These are phyloP conservation scores for Alligator sinensis DNA, from an alignment of 2,113 vertebrate genomes.

Conservation along the genomic window DNA sequence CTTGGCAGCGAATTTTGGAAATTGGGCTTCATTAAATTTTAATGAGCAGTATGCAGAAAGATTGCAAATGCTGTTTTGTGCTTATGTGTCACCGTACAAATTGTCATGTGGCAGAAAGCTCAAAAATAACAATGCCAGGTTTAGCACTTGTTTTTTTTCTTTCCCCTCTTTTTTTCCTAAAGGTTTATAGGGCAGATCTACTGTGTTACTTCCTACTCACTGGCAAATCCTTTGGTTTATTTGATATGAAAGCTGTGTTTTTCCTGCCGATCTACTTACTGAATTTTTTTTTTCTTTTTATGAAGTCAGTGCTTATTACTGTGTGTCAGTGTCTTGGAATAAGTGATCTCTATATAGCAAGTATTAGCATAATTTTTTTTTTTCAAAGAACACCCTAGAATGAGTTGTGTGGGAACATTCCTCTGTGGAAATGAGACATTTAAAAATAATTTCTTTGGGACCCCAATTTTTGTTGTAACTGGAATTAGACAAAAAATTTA, in stretches of 20 bases:
- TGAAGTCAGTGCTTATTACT: neutral
- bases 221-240: neutral
- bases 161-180: neutral
- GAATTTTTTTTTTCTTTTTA: neutral
- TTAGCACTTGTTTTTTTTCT: neutral
- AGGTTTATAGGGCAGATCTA: neutral
- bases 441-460: neutral
- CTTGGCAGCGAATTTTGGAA: conserved; percentile 63
- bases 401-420: neutral
- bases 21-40: conserved; percentile 61
- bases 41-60: conserved; percentile 52
- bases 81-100: conserved; percentile 53
- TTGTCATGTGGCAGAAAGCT: conserved; percentile 37
- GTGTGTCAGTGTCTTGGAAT: neutral
- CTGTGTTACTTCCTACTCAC: neutral
- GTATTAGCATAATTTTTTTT: neutral
- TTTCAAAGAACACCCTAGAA: neutral
- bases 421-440: neutral
- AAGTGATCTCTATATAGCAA: neutral
- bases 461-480: conserved; percentile 28
- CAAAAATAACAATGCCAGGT: conserved; percentile 39
- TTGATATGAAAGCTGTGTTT: neutral
- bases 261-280: neutral
- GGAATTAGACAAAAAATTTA: neutral
- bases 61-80: conserved; percentile 39